phyloP scores from a whole-genome alignment of 2,797 vertebrate species.

The Platyrinchus mystaceus region DNA sequence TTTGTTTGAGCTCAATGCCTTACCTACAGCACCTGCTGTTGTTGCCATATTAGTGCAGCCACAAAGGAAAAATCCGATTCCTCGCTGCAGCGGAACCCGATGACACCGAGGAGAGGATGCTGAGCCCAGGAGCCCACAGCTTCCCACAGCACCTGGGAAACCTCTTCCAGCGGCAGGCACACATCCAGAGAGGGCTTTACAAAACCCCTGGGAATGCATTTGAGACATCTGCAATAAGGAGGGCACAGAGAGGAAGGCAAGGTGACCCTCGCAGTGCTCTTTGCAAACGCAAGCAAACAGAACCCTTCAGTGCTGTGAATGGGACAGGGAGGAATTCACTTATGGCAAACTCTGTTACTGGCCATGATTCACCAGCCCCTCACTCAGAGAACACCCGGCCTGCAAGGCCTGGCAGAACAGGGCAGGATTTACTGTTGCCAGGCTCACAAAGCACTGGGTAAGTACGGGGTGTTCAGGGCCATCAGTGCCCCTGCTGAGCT shows the following conservation, averaged over 20 bases:
- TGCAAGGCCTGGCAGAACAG: background rate
- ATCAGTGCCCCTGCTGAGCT: background rate
- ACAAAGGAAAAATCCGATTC: background rate
- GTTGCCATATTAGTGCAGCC: background rate
- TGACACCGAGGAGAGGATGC: background rate
- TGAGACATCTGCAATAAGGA: background rate
- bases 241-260: background rate
- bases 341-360: background rate
- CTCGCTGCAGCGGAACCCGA: background rate
- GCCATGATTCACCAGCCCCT: background rate
- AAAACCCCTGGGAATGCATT: background rate
- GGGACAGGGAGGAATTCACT: background rate
- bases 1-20: background rate
- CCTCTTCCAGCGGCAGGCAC: background rate
- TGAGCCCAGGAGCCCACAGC: background rate
- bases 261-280: background rate
- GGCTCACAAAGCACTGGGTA: fast-evolving
- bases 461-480: background rate
- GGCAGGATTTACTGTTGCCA: background rate
- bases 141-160: background rate
- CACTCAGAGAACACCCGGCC: background rate
- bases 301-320: background rate
- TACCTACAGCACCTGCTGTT: background rate
- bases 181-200: background rate
- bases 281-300: background rate